Evolutionary conservation across 2,797 vertebrate species (phyloP).

Genomic region (Trachurus trachurus): DNA sequence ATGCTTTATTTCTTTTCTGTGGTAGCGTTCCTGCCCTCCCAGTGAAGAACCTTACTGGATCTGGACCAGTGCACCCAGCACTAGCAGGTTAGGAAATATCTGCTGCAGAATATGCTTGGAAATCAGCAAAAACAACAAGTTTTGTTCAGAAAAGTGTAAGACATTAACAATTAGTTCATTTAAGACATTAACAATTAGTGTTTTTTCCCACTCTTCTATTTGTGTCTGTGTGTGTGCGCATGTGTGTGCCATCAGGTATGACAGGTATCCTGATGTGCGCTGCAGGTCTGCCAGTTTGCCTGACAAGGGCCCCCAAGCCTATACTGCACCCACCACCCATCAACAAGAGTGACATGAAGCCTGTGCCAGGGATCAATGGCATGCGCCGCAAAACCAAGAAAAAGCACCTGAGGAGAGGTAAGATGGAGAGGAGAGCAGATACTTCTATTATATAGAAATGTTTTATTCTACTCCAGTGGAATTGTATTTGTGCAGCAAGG

Average conservation of each 20-base stretch:
- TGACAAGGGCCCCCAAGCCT: constrained; percentile 96
- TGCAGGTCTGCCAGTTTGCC: constrained; percentile 94
- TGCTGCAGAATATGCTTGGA: background rate
- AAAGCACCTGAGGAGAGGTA: constrained; percentile 95
- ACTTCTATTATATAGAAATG: no score
- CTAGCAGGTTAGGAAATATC: constrained; percentile 89
- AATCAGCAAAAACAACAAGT: background rate
- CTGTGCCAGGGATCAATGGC: constrained; percentile 92
- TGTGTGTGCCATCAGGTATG: constrained; percentile 89
- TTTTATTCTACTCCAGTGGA: no score
- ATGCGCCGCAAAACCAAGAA: constrained; percentile 98
- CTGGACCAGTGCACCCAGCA: constrained; percentile 94
- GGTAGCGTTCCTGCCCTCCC: constrained; percentile 95
- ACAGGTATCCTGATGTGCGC: constrained; percentile 97
- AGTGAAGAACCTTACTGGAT: constrained; percentile 95
- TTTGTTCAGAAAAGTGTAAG: constrained; percentile 1
- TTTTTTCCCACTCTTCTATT: constrained; percentile 49
- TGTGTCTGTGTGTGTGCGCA: constrained; percentile 48
- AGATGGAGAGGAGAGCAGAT: constrained; percentile 19
- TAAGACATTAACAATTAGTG: constrained; percentile 30
- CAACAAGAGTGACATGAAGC: constrained; percentile 96
- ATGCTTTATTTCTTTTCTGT: background rate
- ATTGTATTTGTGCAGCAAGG: no score
- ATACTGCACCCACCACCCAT: constrained; percentile 95
- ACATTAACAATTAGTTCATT: constrained; percentile 33